Conservation (phyloP, 2,888 invertebrate genomes). For the Thysanoteuthis rhombus region DNA sequence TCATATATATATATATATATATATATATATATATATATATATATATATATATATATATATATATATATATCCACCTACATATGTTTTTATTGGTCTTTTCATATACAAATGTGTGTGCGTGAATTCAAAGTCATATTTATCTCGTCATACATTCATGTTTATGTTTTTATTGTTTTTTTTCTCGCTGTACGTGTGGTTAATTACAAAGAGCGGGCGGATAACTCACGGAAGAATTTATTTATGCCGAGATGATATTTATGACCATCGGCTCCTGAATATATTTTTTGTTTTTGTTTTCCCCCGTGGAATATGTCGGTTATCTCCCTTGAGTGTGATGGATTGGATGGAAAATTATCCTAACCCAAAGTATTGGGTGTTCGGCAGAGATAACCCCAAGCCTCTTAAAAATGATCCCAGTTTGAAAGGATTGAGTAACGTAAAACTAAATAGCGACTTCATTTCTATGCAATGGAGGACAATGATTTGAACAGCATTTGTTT, state of each 20-base stretch:
- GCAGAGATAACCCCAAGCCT: neutral
- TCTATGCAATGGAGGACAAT: neutral
- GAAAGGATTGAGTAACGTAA: neutral
- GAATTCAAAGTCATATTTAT: neutral
- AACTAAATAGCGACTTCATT: neutral
- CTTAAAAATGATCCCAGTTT: neutral
- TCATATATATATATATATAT: too few relatives aligned
- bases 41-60: too few relatives aligned
- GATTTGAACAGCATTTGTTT: neutral
- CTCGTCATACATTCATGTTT: neutral
- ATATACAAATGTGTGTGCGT: neutral
- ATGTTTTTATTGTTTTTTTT: neutral
- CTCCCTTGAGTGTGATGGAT: constrained; percentile 12
- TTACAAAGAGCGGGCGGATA: neutral
- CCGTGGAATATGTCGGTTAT: neutral
- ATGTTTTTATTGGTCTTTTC: neutral
- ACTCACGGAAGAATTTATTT: neutral
- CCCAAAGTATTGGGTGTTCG: neutral
- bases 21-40: too few relatives aligned
- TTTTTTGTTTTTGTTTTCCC: neutral
- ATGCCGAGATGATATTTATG: neutral
- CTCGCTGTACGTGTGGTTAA: neutral
- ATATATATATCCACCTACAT: neutral
- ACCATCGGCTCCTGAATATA: neutral
- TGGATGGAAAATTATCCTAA: neutral